A percentile compares a stretch with the other conserved stretches of the same genome.
Evolutionary conservation across 2,888 invertebrate species (phyloP).

Genomic region (Ophion obscuratus): DNA sequence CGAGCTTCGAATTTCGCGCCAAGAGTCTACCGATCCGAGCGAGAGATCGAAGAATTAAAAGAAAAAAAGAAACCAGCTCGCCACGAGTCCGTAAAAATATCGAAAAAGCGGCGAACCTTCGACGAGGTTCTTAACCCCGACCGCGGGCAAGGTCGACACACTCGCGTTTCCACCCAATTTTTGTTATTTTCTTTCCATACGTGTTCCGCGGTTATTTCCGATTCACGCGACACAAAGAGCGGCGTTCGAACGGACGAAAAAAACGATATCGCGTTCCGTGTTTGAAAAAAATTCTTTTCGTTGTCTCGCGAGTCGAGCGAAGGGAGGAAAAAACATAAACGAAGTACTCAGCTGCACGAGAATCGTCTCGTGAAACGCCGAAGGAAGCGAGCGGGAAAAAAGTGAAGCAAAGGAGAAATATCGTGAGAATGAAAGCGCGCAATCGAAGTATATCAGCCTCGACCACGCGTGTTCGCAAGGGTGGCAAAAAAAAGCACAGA

Average conservation of each 20-base stretch:
- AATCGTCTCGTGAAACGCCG: neutral
- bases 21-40: slow-evolving; percentile 4
- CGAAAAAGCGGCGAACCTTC: slow-evolving; percentile 30
- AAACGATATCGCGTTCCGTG: slow-evolving; percentile 12
- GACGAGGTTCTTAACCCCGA: slow-evolving; percentile 48
- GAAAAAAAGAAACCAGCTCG: neutral
- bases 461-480: slow-evolving; percentile 17
- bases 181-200: neutral
- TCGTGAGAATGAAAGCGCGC: neutral
- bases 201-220: slow-evolving; percentile 15
- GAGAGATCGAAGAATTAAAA: neutral
- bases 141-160: slow-evolving; percentile 34
- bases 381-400: neutral
- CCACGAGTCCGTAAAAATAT: neutral
- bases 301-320: slow-evolving; percentile 14
- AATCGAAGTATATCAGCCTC: slow-evolving; percentile 20
- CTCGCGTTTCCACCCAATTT: slow-evolving; percentile 26
- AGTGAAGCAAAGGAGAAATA: neutral
- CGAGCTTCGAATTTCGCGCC: neutral
- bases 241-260: neutral
- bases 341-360: neutral
- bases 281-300: neutral
- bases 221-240: slow-evolving; percentile 21
- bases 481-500: slow-evolving; percentile 22
- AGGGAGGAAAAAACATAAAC: neutral